Conservation (phyloP, 2,888 invertebrate genomes). For the Agrotis clavis region DNA sequence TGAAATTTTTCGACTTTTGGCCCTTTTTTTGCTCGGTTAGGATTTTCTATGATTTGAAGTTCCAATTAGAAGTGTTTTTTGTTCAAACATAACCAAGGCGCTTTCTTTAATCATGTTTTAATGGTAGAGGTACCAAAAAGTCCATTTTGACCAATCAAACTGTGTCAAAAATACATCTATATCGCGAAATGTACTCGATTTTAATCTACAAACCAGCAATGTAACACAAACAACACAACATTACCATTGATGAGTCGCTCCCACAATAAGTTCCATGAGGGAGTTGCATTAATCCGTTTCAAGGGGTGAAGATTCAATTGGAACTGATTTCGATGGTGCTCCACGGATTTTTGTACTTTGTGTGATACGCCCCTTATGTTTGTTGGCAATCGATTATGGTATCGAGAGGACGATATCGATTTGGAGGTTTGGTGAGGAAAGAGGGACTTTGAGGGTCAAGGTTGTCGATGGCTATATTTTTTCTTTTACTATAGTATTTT, state of each 20-base stretch:
- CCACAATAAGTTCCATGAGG: slow-evolving; percentile 67
- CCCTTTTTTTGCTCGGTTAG: neutral
- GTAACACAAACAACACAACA: slow-evolving; percentile 39
- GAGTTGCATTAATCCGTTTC: slow-evolving; percentile 75
- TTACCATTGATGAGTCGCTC: slow-evolving; percentile 32
- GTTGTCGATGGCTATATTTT: neutral
- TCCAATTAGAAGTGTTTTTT: neutral
- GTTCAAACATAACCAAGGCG: no score
- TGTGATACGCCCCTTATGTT: slow-evolving; percentile 71
- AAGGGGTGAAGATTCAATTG: slow-evolving; percentile 81
- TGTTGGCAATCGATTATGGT: slow-evolving; percentile 67
- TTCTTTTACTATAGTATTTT: neutral
- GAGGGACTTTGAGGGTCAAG: slow-evolving; percentile 44
- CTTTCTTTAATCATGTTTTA: no score
- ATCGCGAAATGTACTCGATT: no score
- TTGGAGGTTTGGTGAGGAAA: slow-evolving; percentile 22
- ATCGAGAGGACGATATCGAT: slow-evolving; percentile 64
- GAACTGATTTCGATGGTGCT: slow-evolving; percentile 80
- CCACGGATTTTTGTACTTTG: slow-evolving; percentile 71
- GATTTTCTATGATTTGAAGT: neutral
- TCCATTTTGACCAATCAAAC: neutral
- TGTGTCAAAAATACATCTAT: no score
- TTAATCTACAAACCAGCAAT: no score
- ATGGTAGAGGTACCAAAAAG: neutral
- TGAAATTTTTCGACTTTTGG: no score